Conservation (phyloP, 2,888 invertebrate species). For the Leptothorax acervorum region DNA sequence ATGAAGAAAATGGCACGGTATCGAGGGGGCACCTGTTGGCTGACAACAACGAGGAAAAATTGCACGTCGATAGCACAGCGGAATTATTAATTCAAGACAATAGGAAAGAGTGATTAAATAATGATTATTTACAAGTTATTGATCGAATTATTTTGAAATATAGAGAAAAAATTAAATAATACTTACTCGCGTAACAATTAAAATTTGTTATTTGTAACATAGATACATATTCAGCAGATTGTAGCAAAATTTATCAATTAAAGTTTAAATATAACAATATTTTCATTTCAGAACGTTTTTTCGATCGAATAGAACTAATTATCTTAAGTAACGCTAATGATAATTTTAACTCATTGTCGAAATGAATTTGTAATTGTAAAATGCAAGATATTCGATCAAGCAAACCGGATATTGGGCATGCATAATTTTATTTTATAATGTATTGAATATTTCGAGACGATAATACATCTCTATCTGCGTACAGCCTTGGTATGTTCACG, state of each 20-base stretch:
- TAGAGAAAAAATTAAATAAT: neutral
- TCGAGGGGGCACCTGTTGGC: constrained; percentile 56
- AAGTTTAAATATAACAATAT: neutral
- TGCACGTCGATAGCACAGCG: neutral
- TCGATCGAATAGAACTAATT: neutral
- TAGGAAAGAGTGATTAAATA: neutral
- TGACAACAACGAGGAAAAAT: constrained; percentile 6
- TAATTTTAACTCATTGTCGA: neutral
- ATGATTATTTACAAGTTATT: constrained; percentile 53
- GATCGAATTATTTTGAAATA: constrained; percentile 53
- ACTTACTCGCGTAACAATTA: neutral
- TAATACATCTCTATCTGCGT: neutral
- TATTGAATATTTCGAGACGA: neutral
- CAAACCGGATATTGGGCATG: too few relatives aligned
- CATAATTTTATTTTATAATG: neutral
- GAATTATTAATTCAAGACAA: constrained; percentile 33
- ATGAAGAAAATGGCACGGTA: constrained; percentile 30
- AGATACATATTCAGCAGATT: neutral
- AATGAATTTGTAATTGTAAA: neutral
- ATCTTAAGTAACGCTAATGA: neutral
- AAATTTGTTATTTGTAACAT: neutral
- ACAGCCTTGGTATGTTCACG: neutral
- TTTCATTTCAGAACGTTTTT: neutral
- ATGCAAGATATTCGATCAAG: neutral
- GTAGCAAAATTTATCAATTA: neutral